Conservation (phyloP, 2,888 invertebrate species). For the Patella pellucida region DNA sequence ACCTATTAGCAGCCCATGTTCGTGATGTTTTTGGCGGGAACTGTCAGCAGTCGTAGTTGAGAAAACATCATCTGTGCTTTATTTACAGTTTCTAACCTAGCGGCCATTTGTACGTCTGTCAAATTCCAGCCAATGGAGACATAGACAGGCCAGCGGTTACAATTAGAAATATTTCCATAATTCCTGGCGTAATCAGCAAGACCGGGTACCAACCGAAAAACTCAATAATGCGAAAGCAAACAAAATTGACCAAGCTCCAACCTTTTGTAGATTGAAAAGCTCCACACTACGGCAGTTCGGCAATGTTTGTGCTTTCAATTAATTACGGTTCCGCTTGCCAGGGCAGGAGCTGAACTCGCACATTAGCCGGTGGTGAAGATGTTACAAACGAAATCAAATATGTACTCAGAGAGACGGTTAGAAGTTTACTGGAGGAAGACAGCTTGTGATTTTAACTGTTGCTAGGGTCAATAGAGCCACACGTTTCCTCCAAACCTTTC, state of each 20-base stretch:
- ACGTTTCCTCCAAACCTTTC: neutral
- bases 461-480: neutral
- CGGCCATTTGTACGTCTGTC: neutral
- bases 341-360: conserved; percentile 2
- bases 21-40: conserved; percentile 6
- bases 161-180: conserved; percentile 11
- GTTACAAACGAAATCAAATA: neutral
- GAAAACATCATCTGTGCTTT: conserved; percentile 10
- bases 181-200: neutral
- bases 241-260: neutral
- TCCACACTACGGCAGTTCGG: neutral
- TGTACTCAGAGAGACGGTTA: neutral
- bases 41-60: neutral
- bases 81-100: conserved; percentile 5
- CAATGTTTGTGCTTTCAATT: conserved; percentile 7
- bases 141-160: conserved; percentile 5
- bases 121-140: neutral
- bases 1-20: neutral
- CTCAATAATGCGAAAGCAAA: conserved; percentile 1
- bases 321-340: conserved; percentile 5
- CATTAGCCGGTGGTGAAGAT: neutral
- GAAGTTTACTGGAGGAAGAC: neutral
- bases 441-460: neutral
- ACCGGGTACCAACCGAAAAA: neutral
- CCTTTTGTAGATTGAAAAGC: neutral